Evolutionary conservation across 2,888 invertebrate genomes (phyloP), one percentile per base, ranked within the genome.

Genomic region (Myathropa florea): DNA sequence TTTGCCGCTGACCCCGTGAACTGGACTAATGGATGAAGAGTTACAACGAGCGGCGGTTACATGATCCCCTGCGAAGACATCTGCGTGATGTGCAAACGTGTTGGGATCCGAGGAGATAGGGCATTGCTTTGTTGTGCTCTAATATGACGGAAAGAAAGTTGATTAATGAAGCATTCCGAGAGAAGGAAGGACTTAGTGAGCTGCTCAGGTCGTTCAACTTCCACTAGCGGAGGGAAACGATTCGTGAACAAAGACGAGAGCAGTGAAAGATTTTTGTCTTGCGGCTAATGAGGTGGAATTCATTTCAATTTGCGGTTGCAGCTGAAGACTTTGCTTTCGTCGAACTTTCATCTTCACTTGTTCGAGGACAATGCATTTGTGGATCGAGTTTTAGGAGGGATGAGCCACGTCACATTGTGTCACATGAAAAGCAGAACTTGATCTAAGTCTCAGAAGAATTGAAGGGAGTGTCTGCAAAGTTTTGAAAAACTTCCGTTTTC

Each of bases 41-140:
- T 65, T 75, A 61, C 36, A 14, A 59, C 26, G 63, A 68, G 59
- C 23, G 0, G n/a, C n/a, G n/a, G n/a, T n/a, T n/a, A 61, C 61
- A 30, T 67, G 60, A 53, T 60, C 2, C 12, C 12, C 4, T 12
- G 7, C 14, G 14, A 10, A 46, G 68, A 83, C 83, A 83, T 78
- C 83, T 83, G 83, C 61, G 61, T 67, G n/a, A n/a, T n/a, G n/a
- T n/a, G n/a, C n/a, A n/a, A n/a, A n/a, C 46, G 53, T 53, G 28
- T 3, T 4, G 21, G 33, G 36, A 57, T 33, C 33, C 33, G 18
- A 46, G 7, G 18, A 6, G 46, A 4, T 46, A 18, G 46, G 18
- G 46, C 18, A 7, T 18, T 14, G n/a, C 39, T 18, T n/a, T 39
- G 39, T n/a, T 39, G 39, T 39, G 39, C 39, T 46, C 46, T 46